Percentiles rank a stretch among this genome's conserved stretches.
These are phyloP conservation scores for Hyles lineata DNA, from an alignment of 2,888 invertebrate species.

Conservation along the genomic window DNA sequence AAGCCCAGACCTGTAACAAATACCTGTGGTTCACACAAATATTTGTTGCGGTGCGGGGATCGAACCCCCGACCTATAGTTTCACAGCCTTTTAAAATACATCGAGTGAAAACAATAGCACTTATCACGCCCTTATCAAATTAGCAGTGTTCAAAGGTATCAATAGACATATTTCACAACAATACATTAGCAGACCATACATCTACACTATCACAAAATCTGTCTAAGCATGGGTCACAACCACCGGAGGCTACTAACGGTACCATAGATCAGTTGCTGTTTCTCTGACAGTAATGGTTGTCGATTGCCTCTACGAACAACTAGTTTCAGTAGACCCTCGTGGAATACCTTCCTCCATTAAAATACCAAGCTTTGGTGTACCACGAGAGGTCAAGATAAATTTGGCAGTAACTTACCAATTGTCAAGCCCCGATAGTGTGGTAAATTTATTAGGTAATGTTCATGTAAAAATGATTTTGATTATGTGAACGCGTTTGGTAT, in stretches of 20 bases:
- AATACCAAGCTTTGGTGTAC: not conserved
- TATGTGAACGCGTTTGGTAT: not conserved
- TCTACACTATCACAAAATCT: slow-evolving; percentile 29
- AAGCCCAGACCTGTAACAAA: no score
- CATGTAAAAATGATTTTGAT: slow-evolving; percentile 23
- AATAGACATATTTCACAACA: slow-evolving; percentile 14
- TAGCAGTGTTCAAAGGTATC: slow-evolving; percentile 2
- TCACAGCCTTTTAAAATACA: not conserved
- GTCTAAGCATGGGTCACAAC: slow-evolving; percentile 28
- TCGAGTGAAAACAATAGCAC: not conserved
- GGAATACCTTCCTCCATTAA: not conserved
- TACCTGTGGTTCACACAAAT: no score
- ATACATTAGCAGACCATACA: slow-evolving; percentile 26
- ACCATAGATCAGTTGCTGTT: slow-evolving; percentile 64
- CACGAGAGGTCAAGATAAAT: not conserved
- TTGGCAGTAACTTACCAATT: not conserved
- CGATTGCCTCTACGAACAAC: slow-evolving; percentile 49
- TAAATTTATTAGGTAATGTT: slow-evolving; percentile 29
- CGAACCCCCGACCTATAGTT: no score
- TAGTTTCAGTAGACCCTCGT: slow-evolving; percentile 2
- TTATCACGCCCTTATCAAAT: slow-evolving; percentile 16
- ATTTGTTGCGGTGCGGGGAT: no score
- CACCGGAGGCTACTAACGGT: slow-evolving; percentile 60
- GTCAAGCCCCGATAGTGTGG: slow-evolving; percentile 5
- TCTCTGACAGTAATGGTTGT: slow-evolving; percentile 80